phyloP scores from a whole-genome alignment of 2,888 invertebrate genomes.

The Hirudinaria manillensis region DNA sequence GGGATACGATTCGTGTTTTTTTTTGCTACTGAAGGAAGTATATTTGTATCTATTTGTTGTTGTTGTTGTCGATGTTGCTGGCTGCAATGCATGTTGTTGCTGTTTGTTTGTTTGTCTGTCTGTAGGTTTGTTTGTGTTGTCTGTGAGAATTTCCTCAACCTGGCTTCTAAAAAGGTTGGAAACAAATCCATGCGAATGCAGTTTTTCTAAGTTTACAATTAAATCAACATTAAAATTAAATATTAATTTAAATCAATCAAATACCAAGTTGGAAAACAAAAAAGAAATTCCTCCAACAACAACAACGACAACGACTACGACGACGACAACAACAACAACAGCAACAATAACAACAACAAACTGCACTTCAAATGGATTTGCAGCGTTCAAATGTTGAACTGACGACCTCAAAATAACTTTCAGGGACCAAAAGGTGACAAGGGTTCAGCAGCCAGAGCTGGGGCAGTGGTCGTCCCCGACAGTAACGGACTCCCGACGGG shows the following conservation, averaged over 20 bases:
- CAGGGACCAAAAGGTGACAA: constrained; percentile 36
- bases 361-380: constrained; percentile 15
- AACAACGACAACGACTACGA: too few species aligned
- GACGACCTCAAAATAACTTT: neutral
- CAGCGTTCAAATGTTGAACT: neutral
- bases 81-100: neutral
- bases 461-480: constrained; percentile 29
- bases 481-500: constrained; percentile 32
- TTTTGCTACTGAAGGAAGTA: too few species aligned
- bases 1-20: too few species aligned
- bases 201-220: neutral
- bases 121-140: neutral
- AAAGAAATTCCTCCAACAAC: too few species aligned
- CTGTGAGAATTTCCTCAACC: neutral
- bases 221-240: neutral
- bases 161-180: neutral
- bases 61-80: neutral
- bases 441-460: constrained; percentile 28
- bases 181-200: constrained; percentile 17
- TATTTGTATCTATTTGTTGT: too few species aligned
- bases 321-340: too few species aligned
- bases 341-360: neutral
- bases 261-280: too few species aligned
- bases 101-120: neutral
- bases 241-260: too few species aligned